Conservation (phyloP, 2,113 vertebrate genomes). For the Phocoena sinus region DNA sequence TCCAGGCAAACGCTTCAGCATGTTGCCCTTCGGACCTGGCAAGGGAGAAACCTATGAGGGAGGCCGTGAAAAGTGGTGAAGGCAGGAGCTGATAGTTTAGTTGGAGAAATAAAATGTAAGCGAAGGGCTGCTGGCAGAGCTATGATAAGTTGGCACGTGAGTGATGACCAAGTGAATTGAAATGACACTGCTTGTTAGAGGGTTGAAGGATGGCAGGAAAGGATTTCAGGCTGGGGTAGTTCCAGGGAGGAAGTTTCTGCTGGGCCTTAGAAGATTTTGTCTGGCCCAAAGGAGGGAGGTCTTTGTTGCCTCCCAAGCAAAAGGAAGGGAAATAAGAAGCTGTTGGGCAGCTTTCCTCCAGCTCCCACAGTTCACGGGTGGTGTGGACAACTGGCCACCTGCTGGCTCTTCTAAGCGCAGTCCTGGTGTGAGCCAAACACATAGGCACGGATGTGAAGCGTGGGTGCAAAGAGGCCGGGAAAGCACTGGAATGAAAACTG, state of each 20-base stretch:
- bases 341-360: not conserved
- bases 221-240: not conserved
- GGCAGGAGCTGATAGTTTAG: not conserved
- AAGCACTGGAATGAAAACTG: not conserved
- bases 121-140: not conserved
- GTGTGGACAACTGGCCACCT: not conserved
- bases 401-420: not conserved
- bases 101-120: not conserved
- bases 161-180: not conserved
- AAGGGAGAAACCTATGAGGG: not conserved
- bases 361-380: not conserved
- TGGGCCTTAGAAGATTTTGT: not conserved
- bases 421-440: not conserved
- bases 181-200: not conserved
- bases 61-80: not conserved
- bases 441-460: not conserved
- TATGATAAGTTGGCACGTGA: not conserved
- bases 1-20: not conserved
- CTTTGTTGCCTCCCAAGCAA: not conserved
- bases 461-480: not conserved
- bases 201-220: not conserved
- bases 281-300: too few relatives aligned
- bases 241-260: not conserved
- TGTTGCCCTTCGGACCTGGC: not conserved
- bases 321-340: not conserved